Conservation (phyloP, 2,113 vertebrate genomes). For the Coracopsis vasa region DNA sequence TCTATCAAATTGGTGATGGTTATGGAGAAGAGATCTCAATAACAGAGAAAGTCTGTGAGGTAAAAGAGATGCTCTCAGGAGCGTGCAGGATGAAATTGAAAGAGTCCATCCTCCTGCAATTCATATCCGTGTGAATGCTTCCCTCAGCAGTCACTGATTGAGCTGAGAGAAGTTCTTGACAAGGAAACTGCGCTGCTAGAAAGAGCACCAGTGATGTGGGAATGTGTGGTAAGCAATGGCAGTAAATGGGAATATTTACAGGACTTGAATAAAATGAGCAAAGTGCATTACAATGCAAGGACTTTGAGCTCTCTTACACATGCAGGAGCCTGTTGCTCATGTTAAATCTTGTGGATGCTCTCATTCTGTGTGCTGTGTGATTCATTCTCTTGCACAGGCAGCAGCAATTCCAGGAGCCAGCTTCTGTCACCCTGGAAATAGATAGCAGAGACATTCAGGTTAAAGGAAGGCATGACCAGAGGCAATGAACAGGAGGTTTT, state of each 20-base stretch:
- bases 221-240: neutral
- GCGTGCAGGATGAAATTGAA: neutral
- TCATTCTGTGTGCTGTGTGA: fast-evolving
- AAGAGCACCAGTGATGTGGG: neutral
- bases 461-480: neutral
- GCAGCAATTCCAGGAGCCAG: neutral
- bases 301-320: fast-evolving
- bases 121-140: neutral
- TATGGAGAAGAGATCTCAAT: neutral
- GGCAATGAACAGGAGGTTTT: neutral
- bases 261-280: neutral
- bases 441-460: neutral
- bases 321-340: neutral
- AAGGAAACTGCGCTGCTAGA: neutral
- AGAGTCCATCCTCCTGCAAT: neutral
- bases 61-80: neutral
- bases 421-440: neutral
- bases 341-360: neutral
- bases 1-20: neutral
- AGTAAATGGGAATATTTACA: neutral
- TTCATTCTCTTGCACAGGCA: neutral
- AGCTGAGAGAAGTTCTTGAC: neutral
- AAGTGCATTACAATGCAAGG: fast-evolving
- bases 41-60: neutral
- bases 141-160: neutral